A percentile compares a stretch with the other conserved stretches of the same genome.
Evolutionary conservation across 2,797 vertebrate genomes (phyloP).

Genomic region (Amphiprion clarkii): DNA sequence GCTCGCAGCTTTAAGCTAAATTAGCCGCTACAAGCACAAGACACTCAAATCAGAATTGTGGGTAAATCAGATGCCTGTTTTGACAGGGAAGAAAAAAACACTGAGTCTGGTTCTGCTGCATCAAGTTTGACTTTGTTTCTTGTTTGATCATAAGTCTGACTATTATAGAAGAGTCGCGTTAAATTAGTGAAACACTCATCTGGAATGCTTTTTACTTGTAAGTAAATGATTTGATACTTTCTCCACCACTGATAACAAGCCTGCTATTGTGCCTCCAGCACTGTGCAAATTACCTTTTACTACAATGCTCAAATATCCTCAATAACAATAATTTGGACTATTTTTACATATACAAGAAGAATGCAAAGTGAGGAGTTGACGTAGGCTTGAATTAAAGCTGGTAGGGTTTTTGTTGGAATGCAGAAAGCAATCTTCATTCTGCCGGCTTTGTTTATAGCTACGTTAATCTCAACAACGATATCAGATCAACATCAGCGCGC

Average conservation of each 20-base stretch:
- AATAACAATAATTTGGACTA: conserved; percentile 3
- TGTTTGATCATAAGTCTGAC: not conserved
- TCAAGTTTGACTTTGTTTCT: not conserved
- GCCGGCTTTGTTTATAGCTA: conserved; percentile 61
- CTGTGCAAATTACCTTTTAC: conserved; percentile 1
- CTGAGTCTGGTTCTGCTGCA: too few relatives aligned
- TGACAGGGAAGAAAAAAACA: too few relatives aligned
- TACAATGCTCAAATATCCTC: not conserved
- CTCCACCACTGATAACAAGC: not conserved
- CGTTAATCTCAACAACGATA: conserved; percentile 56
- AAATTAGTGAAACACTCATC: too few relatives aligned
- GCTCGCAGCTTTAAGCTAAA: too few relatives aligned
- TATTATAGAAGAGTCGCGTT: too few relatives aligned
- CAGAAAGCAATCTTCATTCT: conserved; percentile 41
- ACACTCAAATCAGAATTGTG: too few relatives aligned
- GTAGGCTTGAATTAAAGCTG: conserved; percentile 44
- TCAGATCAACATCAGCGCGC: conserved; percentile 47
- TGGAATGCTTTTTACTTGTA: too few relatives aligned
- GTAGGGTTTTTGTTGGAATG: conserved; percentile 45
- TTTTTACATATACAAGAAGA: conserved; percentile 2
- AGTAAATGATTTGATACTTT: not conserved
- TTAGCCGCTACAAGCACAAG: too few relatives aligned
- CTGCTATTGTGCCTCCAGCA: not conserved
- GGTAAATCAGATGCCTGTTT: too few relatives aligned
- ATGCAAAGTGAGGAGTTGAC: conserved; percentile 36